A percentile compares a stretch with the other conserved stretches of the same genome.
Evolutionary conservation across 1,140 invertebrate species (phyloP).

Genomic region (Apis cerana): DNA sequence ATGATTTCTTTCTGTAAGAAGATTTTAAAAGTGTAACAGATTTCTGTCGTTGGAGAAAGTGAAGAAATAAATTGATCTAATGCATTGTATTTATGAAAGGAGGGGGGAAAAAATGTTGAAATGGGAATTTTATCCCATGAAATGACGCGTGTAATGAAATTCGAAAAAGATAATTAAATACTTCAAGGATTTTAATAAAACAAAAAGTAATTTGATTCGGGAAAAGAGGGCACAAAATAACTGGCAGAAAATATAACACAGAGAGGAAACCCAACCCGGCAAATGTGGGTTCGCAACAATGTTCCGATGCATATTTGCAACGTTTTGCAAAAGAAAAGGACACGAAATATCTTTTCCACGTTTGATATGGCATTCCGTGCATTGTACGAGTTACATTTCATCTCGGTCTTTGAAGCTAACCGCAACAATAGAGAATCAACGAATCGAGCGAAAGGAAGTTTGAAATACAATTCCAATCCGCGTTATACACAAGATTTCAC

Average conservation of each 20-base stretch:
- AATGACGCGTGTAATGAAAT: too few species aligned
- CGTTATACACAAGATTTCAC: background rate
- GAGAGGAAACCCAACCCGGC: background rate
- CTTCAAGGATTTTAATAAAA: too few species aligned
- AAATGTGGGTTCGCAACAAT: background rate
- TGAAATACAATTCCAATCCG: background rate
- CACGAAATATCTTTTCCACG: background rate
- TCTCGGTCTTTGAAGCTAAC: constrained; percentile 5
- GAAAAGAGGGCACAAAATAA: background rate
- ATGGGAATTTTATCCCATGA: too few species aligned
- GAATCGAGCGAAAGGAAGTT: background rate
- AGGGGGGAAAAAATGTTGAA: too few species aligned
- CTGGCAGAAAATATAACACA: background rate
- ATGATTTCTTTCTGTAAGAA: too few species aligned
- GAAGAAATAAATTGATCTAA: too few species aligned
- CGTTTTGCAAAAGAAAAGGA: background rate
- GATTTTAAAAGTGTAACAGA: too few species aligned
- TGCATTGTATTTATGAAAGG: too few species aligned
- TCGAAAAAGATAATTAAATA: too few species aligned
- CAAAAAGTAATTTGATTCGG: background rate
- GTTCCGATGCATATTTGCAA: background rate
- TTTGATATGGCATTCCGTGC: constrained; percentile 4
- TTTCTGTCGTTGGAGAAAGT: too few species aligned
- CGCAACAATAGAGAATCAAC: constrained; percentile 6
- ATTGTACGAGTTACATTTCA: constrained; percentile 1